A percentile compares a stretch with the other conserved stretches of the same genome.
phyloP scores from a whole-genome alignment of 2,888 invertebrate species.

The Pterobdella sp. region DNA sequence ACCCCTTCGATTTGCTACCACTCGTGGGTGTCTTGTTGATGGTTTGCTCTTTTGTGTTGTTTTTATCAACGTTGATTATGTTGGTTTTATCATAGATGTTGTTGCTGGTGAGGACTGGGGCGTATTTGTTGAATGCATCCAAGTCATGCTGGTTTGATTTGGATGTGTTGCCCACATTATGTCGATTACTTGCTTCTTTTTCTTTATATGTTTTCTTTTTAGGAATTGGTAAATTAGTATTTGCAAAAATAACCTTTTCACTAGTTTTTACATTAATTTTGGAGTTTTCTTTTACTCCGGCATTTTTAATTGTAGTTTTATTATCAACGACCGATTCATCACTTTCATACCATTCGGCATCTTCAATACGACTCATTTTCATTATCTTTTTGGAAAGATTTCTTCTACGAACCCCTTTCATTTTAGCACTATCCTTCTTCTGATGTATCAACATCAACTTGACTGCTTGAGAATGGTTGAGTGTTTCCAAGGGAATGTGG shows the following conservation, averaged over 20 bases:
- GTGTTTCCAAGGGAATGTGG: constrained; percentile 72
- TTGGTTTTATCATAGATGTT: neutral
- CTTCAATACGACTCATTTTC: neutral
- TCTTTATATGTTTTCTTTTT: neutral
- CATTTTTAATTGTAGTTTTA: neutral
- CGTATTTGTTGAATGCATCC: too few species aligned
- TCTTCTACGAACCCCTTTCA: neutral
- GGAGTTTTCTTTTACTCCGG: too few species aligned
- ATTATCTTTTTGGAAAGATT: neutral
- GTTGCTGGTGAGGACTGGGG: too few species aligned
- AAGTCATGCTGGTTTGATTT: too few species aligned
- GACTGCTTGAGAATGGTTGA: constrained; percentile 67
- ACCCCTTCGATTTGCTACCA: neutral
- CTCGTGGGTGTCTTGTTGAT: neutral
- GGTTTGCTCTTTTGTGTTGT: too few species aligned
- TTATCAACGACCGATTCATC: constrained; percentile 5
- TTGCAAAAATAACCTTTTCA: too few species aligned
- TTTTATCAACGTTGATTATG: neutral
- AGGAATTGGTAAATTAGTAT: neutral
- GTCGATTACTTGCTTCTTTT: neutral
- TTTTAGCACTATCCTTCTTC: neutral
- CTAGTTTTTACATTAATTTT: too few species aligned
- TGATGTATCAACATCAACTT: constrained; percentile 62
- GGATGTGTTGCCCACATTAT: neutral
- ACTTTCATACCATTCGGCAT: neutral